phyloP scores from a whole-genome alignment of 2,888 invertebrate genomes.

The Portevinia maculata region DNA sequence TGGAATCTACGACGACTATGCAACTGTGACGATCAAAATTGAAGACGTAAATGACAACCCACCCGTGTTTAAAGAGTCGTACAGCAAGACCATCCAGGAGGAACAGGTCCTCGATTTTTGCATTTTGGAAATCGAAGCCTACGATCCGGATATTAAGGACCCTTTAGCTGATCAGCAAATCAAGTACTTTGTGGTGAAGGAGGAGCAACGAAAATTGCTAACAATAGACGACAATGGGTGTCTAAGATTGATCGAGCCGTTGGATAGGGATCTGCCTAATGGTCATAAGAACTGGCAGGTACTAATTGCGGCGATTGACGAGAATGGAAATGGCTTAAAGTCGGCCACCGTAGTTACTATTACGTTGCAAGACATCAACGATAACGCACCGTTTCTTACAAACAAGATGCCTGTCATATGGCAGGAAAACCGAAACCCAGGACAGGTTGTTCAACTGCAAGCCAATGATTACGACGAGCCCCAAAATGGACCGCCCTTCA shows the following conservation, averaged over 20 bases:
- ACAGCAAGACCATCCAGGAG: constrained; percentile 89
- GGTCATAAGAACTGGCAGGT: constrained; percentile 92
- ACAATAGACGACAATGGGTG: constrained; percentile 90
- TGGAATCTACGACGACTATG: constrained; percentile 91
- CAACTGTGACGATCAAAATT: constrained; percentile 92
- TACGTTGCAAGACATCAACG: constrained; percentile 92
- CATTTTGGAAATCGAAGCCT: constrained; percentile 88
- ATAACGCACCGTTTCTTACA: constrained; percentile 94
- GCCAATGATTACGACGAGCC: constrained; percentile 92
- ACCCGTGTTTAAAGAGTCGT: constrained; percentile 90
- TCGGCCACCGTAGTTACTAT: constrained; percentile 88
- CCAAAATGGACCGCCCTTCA: constrained; percentile 94
- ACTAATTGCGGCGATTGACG: constrained; percentile 89
- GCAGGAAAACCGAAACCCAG: constrained; percentile 90
- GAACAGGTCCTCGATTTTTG: constrained; percentile 88
- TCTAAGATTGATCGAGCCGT: constrained; percentile 85
- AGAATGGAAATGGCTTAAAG: constrained; percentile 87
- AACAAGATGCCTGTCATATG: constrained; percentile 92
- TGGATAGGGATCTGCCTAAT: constrained; percentile 95
- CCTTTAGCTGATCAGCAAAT: constrained; percentile 90
- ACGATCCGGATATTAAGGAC: constrained; percentile 93
- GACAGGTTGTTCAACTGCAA: constrained; percentile 87
- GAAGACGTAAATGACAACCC: constrained; percentile 96
- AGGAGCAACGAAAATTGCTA: constrained; percentile 88
- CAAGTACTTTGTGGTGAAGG: constrained; percentile 89